Evolutionary conservation across 1,140 invertebrate genomes (phyloP), one percentile per base, ranked within the genome.

Genomic region (Asobara japonica): DNA sequence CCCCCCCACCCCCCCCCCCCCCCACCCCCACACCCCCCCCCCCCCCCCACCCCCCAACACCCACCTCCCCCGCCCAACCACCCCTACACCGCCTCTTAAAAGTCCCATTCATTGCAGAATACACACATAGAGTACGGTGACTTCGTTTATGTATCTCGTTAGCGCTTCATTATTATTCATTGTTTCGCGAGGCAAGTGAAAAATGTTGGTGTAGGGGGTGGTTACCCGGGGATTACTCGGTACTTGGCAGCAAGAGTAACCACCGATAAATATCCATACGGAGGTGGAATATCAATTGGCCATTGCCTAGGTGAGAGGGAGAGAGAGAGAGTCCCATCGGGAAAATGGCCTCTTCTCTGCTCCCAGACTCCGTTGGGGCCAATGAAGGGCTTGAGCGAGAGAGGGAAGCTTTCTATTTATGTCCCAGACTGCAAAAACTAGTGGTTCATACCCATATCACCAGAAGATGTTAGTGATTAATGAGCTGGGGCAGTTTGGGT

Each of bases 91-190:
- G 48, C 38, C 25, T 51, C 51, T 27, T 16, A 45, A 45, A 10
- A 67, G 27, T 67, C 41, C 60, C 31, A 61, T 60, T 25, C 20
- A 25, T 11, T 18, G 5, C 10, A 38, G 22, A n/a, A 60, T 60
- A 69, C 45, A 69, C 51, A 22, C 67, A 33, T 33, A 69, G 18
- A 36, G n/a, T 5, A 16, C 51, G 25, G 51, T 56, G 51, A 56
- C 22, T 56, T 56, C 51, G 51, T 56, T 56, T 27, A 56, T 56
- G 66, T 22, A 51, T 22, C 74, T 79, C 73, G 74, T 79, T 79
- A 80, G 74, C 75, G 75, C 76, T 79, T 80, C 77, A 80, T 79
- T 77, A 77, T 78, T 79, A 80, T 80, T 77, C 79, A 80, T 80
- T 76, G 76, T 68, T 69, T 62, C 45, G 31, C 48, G 20, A 45